Conservation (phyloP, 2,888 invertebrate species). For the Cinara cedri region DNA sequence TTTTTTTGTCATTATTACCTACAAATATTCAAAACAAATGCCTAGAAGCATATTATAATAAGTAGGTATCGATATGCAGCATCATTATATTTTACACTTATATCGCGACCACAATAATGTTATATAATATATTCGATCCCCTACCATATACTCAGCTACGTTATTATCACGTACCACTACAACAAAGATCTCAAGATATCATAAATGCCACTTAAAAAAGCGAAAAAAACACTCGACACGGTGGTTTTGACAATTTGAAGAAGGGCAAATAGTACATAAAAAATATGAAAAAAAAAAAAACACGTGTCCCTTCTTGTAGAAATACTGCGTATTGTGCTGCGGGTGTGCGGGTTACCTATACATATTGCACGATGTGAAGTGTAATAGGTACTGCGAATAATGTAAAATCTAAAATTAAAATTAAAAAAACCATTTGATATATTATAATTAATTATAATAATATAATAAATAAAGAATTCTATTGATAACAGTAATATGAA, state of each 20-base stretch:
- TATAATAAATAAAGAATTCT: not conserved
- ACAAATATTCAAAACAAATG: too few relatives aligned
- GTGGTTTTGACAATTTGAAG: conserved; percentile 11
- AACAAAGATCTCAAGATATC: conserved; percentile 11
- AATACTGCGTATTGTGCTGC: not conserved
- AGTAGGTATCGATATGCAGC: too few relatives aligned
- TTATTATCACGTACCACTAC: not conserved
- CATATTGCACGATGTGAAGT: not conserved
- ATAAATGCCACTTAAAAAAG: conserved; percentile 33
- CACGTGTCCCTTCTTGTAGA: conserved; percentile 34
- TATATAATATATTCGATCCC: not conserved
- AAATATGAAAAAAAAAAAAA: conserved; percentile 30
- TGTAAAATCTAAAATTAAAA: too few relatives aligned
- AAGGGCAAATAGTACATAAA: conserved; percentile 41
- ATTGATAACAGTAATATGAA: conserved; percentile 6
- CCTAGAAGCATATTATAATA: too few relatives aligned
- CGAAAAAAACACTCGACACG: conserved; percentile 30
- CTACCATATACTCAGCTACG: not conserved
- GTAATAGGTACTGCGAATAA: not conserved
- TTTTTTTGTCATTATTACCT: too few relatives aligned
- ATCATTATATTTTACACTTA: too few relatives aligned
- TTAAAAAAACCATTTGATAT: not conserved
- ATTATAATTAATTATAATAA: not conserved
- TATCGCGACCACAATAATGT: not conserved
- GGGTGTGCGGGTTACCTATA: too few relatives aligned